Evolutionary conservation across 2,797 vertebrate species (phyloP), one percentile per base, ranked within the genome.

Genomic region (Microctenopoma stevenorrisi): DNA sequence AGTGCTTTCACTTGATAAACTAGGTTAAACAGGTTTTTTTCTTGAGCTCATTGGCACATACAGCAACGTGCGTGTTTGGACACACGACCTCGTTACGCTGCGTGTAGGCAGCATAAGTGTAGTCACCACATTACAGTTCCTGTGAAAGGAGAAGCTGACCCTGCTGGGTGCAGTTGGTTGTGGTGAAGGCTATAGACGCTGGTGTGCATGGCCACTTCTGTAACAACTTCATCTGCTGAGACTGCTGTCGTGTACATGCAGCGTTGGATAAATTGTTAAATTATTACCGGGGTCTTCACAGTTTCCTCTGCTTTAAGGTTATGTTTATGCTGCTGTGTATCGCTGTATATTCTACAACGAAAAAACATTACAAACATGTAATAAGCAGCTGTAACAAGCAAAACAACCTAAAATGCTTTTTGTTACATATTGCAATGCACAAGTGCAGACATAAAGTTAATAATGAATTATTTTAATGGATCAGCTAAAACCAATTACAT

Each of bases 121-220:
- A 15, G 47, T 47, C 52, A 9, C 53, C 56, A 47, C 72, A 30
- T 49, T 1, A 4, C 16, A 72, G 81, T 86, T 86, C 66, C 79
- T 86, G 74, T 80, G 28, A 71, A 80, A 85, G 53, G 18, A 79
- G 64, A 74, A 74, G 61, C 56, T 74, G 65, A 74, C 67, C 61
- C 1, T 38, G 68, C 30, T 42, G 30, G 15, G 33, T 55, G 7
- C 33, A 42, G 37, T 55, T 4, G 14, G n/a, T 61, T 57, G 26
- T 14, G 16, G 8, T 8, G 4, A 26, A 2, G 15, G 10, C 4
- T 7, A 12, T 13, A 4, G 26, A 7, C 0, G 4, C 33, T 35
- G 38, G 0, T 3, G 38, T 28, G 4, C 2, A 6, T 15, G 30
- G 30, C 11, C 38, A 43, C 37, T 55, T 48, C 37, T 35, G 12